These are phyloP conservation scores for Lanistes nyassanus DNA, from an alignment of 1,140 invertebrate genomes.

Conservation along the genomic window DNA sequence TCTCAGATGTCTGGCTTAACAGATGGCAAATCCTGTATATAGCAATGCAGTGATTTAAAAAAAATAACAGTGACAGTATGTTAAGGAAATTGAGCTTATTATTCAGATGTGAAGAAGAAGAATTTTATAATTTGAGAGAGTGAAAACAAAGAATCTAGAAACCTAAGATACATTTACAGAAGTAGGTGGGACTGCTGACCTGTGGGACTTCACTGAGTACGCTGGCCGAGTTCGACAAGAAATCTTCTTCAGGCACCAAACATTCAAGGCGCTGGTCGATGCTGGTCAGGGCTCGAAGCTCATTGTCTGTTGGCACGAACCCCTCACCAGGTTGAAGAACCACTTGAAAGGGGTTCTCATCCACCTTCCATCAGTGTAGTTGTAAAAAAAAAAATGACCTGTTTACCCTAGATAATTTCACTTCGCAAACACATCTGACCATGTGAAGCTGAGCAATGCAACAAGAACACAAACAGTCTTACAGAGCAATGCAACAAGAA, in stretches of 20 bases:
- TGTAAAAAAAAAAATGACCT: not conserved
- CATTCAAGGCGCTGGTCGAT: conserved; percentile 51
- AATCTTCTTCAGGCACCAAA: conserved; percentile 53
- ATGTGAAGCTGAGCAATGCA: too few species aligned
- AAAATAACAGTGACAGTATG: not conserved
- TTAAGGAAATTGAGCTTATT: not conserved
- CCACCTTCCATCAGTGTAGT: conserved; percentile 7
- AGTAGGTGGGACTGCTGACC: conserved; percentile 13
- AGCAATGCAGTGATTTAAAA: not conserved
- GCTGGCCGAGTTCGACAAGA: conserved; percentile 36
- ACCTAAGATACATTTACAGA: not conserved
- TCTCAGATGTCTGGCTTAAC: too few species aligned
- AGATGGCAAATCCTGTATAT: too few species aligned
- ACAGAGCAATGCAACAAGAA: too few species aligned
- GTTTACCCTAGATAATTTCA: not conserved
- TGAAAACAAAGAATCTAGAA: not conserved
- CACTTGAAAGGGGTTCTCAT: conserved; percentile 47
- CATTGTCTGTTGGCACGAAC: conserved; percentile 43
- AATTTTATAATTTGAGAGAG: not conserved
- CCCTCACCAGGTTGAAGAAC: conserved; percentile 48
- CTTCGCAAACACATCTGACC: not conserved
- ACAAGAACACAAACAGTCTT: too few species aligned
- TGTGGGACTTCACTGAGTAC: conserved; percentile 27
- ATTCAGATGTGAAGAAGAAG: not conserved
- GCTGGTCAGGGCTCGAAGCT: conserved; percentile 38